Conservation (phyloP, 2,888 invertebrate species). For the Oscheius sp. region DNA sequence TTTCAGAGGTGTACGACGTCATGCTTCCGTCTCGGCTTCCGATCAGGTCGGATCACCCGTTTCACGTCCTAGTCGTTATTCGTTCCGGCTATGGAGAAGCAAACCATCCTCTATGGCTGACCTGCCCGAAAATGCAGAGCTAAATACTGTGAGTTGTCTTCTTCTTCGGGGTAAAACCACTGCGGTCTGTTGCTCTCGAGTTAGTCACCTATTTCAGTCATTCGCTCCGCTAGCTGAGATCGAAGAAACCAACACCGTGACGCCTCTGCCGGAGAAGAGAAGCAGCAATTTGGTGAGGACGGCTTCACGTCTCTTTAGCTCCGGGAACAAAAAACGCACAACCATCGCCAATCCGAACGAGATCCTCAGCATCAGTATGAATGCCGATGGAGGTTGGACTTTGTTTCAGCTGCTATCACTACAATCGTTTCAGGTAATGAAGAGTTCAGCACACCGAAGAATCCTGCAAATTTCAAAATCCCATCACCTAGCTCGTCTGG, state of each 20-base stretch:
- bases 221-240: constrained; percentile 27
- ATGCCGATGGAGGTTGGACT: constrained; percentile 7
- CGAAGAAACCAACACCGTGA: constrained; percentile 1
- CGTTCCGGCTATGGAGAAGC: constrained; percentile 2
- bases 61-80: neutral
- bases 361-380: neutral
- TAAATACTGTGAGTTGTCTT: constrained; percentile 12
- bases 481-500: constrained; percentile 8
- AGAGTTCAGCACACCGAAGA: neutral
- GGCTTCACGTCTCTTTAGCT: constrained; percentile 12
- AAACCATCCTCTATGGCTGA: neutral
- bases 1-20: constrained; percentile 5
- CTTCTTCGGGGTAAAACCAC: neutral
- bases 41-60: neutral
- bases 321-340: neutral
- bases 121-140: constrained; percentile 2
- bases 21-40: neutral
- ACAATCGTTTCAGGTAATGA: neutral
- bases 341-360: constrained; percentile 15
- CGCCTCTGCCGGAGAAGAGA: neutral
- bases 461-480: neutral
- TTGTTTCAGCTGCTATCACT: neutral
- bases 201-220: neutral
- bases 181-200: no score
- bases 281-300: constrained; percentile 6